A percentile compares a stretch with the other conserved stretches of the same genome.
These are phyloP conservation scores for Pseudochirops corinnae DNA, from an alignment of 2,797 vertebrate genomes.

Conservation along the genomic window DNA sequence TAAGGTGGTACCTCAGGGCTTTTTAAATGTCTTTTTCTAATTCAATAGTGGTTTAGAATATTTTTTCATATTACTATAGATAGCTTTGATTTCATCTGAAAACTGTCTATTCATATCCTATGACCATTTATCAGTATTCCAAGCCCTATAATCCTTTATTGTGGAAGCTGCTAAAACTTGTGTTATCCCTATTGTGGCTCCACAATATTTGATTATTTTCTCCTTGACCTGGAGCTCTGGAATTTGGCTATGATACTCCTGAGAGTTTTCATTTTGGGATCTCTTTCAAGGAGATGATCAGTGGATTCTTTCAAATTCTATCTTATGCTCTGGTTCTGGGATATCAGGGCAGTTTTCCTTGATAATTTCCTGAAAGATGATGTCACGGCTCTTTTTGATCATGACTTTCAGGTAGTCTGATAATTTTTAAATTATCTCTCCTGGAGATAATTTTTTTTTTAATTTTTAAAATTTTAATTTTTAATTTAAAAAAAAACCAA, in stretches of 20 bases:
- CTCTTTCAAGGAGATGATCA: background rate
- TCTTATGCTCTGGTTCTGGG: background rate
- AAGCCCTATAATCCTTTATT: background rate
- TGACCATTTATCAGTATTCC: background rate
- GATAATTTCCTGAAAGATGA: background rate
- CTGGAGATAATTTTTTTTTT: background rate
- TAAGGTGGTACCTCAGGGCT: background rate
- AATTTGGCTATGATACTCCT: background rate
- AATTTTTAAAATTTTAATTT: too few species aligned
- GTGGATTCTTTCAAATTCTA: background rate
- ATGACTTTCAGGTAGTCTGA: background rate
- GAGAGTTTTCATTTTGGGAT: background rate
- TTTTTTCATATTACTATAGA: background rate
- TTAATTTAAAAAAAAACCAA: too few species aligned
- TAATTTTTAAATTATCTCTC: background rate
- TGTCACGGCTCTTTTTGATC: background rate
- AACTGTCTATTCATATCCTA: background rate
- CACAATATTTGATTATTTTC: background rate
- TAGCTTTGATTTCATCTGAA: background rate
- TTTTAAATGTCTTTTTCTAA: background rate
- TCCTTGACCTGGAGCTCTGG: background rate
- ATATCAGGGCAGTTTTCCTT: background rate
- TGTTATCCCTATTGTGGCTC: background rate
- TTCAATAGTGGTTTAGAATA: background rate
- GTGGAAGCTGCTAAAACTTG: background rate